Percentiles rank a stretch among this genome's conserved stretches.
phyloP scores from a whole-genome alignment of 2,113 vertebrate species.

The Peucedramus taeniatus region DNA sequence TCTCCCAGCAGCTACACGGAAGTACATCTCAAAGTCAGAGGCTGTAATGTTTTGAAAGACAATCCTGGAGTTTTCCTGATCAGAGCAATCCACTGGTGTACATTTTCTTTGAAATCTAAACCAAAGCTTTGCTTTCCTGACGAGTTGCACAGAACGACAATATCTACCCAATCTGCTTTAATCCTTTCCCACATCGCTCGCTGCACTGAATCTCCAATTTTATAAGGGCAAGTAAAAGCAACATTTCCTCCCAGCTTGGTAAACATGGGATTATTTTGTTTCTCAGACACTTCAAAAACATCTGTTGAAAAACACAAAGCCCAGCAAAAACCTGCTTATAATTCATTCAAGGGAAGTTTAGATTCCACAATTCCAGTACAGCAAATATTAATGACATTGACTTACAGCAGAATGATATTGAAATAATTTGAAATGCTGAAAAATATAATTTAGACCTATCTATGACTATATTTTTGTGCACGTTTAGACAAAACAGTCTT shows the following conservation, averaged over 20 bases:
- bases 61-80: slow-evolving; percentile 16
- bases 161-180: slow-evolving; percentile 44
- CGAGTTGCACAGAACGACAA: slow-evolving; percentile 61
- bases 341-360: not conserved
- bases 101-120: slow-evolving; percentile 63
- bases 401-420: not conserved
- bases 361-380: not conserved
- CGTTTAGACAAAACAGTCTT: not conserved
- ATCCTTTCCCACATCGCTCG: slow-evolving; percentile 72
- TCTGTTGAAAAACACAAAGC: slow-evolving; percentile 40
- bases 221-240: slow-evolving; percentile 66
- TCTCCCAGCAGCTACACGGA: slow-evolving; percentile 49
- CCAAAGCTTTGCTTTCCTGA: slow-evolving; percentile 31
- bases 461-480: not conserved
- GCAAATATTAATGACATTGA: not conserved
- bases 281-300: slow-evolving; percentile 1
- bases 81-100: slow-evolving; percentile 50
- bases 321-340: not conserved
- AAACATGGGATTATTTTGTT: not conserved
- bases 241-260: slow-evolving; percentile 55
- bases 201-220: slow-evolving; percentile 13
- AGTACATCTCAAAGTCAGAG: slow-evolving; percentile 72
- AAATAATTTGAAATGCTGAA: not conserved
- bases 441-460: not conserved
- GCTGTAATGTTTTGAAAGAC: slow-evolving; percentile 34